Evolutionary conservation across 2,888 invertebrate species (phyloP), one percentile per base, ranked within the genome.

Genomic region (Caenorhabditis auriculariae): DNA sequence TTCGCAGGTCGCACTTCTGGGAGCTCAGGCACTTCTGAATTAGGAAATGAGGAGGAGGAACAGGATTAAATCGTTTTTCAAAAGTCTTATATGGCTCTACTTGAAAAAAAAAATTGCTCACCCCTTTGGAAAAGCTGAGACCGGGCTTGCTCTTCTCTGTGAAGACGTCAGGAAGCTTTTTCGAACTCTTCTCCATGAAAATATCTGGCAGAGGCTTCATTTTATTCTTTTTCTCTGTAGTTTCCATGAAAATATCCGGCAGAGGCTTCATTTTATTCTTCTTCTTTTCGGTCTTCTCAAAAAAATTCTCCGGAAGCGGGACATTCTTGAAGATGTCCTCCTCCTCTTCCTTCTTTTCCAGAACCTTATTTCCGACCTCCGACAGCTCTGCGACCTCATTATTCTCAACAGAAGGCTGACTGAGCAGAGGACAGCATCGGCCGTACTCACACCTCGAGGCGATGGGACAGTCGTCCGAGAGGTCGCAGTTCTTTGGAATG

Each of bases 381-480:
- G n/a, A 9, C 9, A 32, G 35, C 9, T 32, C 35, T n/a, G 9
- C 35, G 35, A 32, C 35, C n/a, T 9, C 9, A n/a, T 32, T 32
- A 9, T 9, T 12, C n/a, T 32, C 35, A 9, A 32, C 9, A 32
- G 35, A 12, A n/a, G 9, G 9, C 17, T 57, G 50, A 0, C 46
- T 38, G 2, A 32, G 48, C 4, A 62, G 45, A 3, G 70, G 72
- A 53, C 76, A 76, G 50, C 76, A 76, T 12, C 68, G 58, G 24
- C 68, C 66, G 23, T 68, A 59, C 43, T 73, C 70, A 49, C 76
- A 76, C 26, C 53, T 32, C 1, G 64, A 69, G 3, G 70, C 55
- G 2, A 72, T 59, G 1, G 76, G 75, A 50, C 76, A 76, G n/a
- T 75, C 70, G 12, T 58, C 68, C 6, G 60, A 42, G 0, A 52